phyloP scores from a whole-genome alignment of 2,113 vertebrate genomes.

The Eptesicus fuscus region DNA sequence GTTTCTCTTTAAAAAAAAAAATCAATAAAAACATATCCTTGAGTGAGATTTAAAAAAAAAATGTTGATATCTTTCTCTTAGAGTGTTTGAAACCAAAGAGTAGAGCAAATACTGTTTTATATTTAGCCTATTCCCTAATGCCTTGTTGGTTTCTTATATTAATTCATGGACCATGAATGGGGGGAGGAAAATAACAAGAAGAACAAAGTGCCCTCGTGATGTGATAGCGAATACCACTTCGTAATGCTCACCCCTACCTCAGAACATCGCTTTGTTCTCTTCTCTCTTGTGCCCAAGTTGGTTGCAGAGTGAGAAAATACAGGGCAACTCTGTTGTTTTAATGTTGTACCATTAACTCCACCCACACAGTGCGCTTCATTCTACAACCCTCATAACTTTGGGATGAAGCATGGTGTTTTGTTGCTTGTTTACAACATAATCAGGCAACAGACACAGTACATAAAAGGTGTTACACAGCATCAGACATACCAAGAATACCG shows the following conservation, averaged over 20 bases:
- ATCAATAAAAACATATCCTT: neutral
- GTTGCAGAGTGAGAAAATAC: neutral
- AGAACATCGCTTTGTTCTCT: neutral
- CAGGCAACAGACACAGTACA: neutral
- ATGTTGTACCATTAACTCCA: neutral
- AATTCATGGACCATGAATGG: neutral
- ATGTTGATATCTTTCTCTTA: neutral
- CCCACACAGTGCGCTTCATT: neutral
- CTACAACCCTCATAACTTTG: neutral
- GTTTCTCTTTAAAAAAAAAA: neutral
- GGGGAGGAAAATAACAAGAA: neutral
- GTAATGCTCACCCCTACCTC: neutral
- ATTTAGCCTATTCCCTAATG: neutral
- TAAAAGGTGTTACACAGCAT: neutral
- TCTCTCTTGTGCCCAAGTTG: neutral
- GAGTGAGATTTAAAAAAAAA: too few relatives aligned
- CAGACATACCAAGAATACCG: neutral
- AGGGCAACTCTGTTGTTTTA: neutral
- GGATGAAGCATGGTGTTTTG: neutral
- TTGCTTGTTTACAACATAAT: neutral
- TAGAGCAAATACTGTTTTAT: neutral
- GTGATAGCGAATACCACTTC: neutral
- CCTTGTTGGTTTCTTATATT: constrained; percentile 33
- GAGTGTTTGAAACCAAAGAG: neutral
- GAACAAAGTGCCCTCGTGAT: neutral